These are phyloP conservation scores for Polyergus mexicanus DNA, from an alignment of 1,140 invertebrate genomes.

Conservation along the genomic window DNA sequence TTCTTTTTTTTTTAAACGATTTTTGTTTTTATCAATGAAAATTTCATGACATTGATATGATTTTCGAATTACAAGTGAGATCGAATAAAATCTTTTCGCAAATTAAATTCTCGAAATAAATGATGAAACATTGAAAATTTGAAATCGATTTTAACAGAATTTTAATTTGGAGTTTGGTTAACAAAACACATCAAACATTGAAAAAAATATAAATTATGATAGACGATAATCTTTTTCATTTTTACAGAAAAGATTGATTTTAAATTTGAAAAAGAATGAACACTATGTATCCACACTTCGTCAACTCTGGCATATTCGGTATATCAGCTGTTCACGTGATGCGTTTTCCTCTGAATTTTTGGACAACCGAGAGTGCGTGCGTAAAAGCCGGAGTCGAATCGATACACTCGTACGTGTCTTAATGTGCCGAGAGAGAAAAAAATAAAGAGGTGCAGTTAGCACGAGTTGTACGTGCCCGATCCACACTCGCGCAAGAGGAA, in stretches of 20 bases:
- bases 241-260: background rate
- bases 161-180: background rate
- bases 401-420: conserved; percentile 65
- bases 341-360: conserved; percentile 54
- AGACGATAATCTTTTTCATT: background rate
- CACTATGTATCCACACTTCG: background rate
- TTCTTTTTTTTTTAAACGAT: background rate
- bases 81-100: background rate
- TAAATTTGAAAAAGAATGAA: background rate
- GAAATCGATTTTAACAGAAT: background rate
- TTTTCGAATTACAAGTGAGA: background rate
- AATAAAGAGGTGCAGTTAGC: conserved; percentile 76
- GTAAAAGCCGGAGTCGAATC: conserved; percentile 44
- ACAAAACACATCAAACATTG: background rate
- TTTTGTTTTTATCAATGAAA: conserved; percentile 16
- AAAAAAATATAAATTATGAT: background rate
- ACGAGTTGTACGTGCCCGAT: conserved; percentile 76
- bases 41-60: background rate
- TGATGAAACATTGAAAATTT: background rate
- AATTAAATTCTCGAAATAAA: background rate
- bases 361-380: conserved; percentile 40
- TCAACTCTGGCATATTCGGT: background rate
- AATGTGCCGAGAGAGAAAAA: conserved; percentile 44
- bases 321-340: conserved; percentile 37
- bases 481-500: conserved; percentile 57